Base-by-base conservation (phyloP, 2,888 invertebrate species). In the Philopedon plagiatum region DNA sequence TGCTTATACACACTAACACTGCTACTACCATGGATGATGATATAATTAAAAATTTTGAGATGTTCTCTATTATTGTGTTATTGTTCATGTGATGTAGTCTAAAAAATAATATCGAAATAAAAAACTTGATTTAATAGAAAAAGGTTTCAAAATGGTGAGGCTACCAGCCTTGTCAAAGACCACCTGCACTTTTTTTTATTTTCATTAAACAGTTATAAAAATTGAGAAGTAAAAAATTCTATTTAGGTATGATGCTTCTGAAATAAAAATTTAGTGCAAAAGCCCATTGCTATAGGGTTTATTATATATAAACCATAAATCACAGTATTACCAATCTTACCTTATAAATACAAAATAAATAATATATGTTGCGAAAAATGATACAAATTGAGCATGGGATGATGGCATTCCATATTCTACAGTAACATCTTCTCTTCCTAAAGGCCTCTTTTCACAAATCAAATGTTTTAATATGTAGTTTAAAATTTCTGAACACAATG, bases 391-490 rank as follows among this genome's bases (percentile, higher is more conserved):
- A 79, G 96, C 90, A 88, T 97, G 97, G 74, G 94, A 93, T 32
- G 96, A 96, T 65, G 96, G 97, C 96, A 96, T 96, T 79, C 94
- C 94, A 88, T 92, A 94, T 86, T 94, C 93, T 80, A 90, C 91
- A 80, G 91, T 91, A 64, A 92, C 84, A 80, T 89, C 87, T 73
- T 90, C 89, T 81, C 93, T 88, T 75, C 87, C 87, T 78, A 93
- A 83, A 61, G 97, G 97, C 81, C 96, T 89, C 57, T 91, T 89
- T 86, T 96, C 94, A 84, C 92, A 90, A 79, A 96, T 92, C 66
- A 90, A 88, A 83, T 94, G 92, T 85, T 97, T 97, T 73, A 96
- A 86, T 76, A 92, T 86, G 85, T 92, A 91, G 86, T 96, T 96
- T 66, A 94, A 81, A 32, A 87, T 83, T 86, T 96, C 96, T 87